Conservation (phyloP, 1,140 invertebrate species). For the Trichomalopsis sarcophagae region DNA sequence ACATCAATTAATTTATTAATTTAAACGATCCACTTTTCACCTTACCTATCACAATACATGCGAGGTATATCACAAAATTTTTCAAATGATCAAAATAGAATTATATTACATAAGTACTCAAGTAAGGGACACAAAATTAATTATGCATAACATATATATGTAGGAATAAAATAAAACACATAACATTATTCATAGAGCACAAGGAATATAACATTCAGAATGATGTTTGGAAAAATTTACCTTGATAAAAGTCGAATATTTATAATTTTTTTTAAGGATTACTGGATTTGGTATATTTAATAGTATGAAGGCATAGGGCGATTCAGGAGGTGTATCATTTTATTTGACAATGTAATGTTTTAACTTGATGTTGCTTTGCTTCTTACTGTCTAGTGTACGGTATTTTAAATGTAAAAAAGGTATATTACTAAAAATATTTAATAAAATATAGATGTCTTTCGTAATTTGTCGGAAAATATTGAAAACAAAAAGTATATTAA, state of each 20-base stretch:
- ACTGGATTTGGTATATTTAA: not conserved
- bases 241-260: not conserved
- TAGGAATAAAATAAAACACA: not conserved
- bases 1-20: not conserved
- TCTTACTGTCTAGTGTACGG: not conserved
- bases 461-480: too few species aligned
- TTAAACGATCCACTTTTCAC: slow-evolving; percentile 38
- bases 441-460: too few species aligned
- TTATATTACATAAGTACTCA: not conserved
- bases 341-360: not conserved
- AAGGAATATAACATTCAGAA: slow-evolving; percentile 4
- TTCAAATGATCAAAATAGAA: not conserved
- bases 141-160: not conserved
- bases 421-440: too few species aligned
- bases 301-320: not conserved
- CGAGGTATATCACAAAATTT: slow-evolving; percentile 25
- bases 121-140: not conserved
- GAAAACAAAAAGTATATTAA: not conserved
- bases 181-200: not conserved
- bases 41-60: slow-evolving; percentile 41
- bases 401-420: not conserved
- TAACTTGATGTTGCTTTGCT: not conserved
- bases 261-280: not conserved
- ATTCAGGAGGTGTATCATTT: not conserved
- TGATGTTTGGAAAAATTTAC: not conserved